Evolutionary conservation across 1,140 invertebrate species (phyloP), one percentile per base, ranked within the genome.

Genomic region (Procambarus clarkii): DNA sequence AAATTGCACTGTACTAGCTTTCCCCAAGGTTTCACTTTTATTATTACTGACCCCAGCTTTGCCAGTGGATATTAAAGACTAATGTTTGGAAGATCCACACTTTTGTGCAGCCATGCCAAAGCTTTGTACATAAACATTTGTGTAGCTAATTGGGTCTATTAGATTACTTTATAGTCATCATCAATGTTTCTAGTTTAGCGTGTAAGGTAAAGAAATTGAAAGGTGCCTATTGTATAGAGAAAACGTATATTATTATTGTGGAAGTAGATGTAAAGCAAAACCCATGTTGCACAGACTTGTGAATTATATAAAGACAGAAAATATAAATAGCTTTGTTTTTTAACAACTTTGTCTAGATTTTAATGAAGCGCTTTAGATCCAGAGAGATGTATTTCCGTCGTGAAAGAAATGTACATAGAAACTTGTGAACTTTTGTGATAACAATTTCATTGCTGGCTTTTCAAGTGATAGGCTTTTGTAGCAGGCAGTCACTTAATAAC

Each of bases 191-290:
- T 90, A 90, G 88, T 84, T 48, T 90, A 90, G 88, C 58, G 54
- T 90, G 64, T 88, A 90, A 90, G 88, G 81, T 90, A 84, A 83
- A 90, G 81, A 90, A 84, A 83, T 83, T 90, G 81, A 90, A 90
- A 90, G 88, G 88, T 90, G 88, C 88, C 88, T 90, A 90, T 83
- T 90, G 88, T 90, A 90, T 90, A 90, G 88, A 90, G 48, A 84
- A 90, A 81, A 83, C 88, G 80, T 90, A 90, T 90, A 90, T 90
- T 90, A 90, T 90, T 83, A 90, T 78, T 84, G 81, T 90, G 64
- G 58, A 77, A 60, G 50, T 90, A 78, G 80, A 74, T 76, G 71
- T 84, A 77, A 81, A 77, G 81, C 60, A 82, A 83, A 83, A 77
- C 76, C 13, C 74, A 78, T 83, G 88, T 90, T 90, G 88, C 88